Evolutionary conservation across 2,113 vertebrate genomes (phyloP).

Genomic region (Kryptolebias marmoratus): DNA sequence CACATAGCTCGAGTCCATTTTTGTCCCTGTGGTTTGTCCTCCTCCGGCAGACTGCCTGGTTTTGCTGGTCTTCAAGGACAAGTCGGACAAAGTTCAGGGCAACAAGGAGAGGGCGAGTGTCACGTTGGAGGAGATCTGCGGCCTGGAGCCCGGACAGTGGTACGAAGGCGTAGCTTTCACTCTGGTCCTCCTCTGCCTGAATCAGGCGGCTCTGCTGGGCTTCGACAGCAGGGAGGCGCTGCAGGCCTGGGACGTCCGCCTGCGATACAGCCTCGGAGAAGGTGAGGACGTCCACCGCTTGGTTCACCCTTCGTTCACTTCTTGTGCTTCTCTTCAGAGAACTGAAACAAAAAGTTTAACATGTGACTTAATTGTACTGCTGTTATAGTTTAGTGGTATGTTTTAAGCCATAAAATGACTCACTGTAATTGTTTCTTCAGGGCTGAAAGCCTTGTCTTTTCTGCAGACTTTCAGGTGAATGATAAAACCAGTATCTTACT

Average conservation of each 20-base stretch:
- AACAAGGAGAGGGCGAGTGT: constrained; percentile 86
- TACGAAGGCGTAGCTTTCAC: constrained; percentile 88
- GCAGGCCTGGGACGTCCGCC: constrained; percentile 90
- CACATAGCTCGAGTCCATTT: no score
- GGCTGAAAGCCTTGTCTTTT: no score
- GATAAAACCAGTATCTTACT: no score
- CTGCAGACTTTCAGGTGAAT: no score
- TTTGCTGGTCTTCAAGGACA: constrained; percentile 91
- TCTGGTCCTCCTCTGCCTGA: constrained; percentile 89
- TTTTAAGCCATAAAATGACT: no score
- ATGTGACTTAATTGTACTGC: no score
- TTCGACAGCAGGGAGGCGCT: constrained; percentile 92
- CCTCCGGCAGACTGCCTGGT: constrained; percentile 88
- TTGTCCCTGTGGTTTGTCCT: neutral
- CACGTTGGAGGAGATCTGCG: constrained; percentile 94
- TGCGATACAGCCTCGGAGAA: constrained; percentile 91
- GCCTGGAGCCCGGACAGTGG: constrained; percentile 87
- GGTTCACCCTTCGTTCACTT: neutral
- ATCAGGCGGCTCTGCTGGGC: constrained; percentile 88
- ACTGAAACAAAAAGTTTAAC: no score
- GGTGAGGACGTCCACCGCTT: constrained; percentile 76
- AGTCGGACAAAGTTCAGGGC: constrained; percentile 84
- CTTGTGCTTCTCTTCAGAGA: neutral
- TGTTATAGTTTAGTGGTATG: no score
- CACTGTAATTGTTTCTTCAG: no score